phyloP scores from a whole-genome alignment of 1,140 invertebrate genomes.

The Lerema accius region DNA sequence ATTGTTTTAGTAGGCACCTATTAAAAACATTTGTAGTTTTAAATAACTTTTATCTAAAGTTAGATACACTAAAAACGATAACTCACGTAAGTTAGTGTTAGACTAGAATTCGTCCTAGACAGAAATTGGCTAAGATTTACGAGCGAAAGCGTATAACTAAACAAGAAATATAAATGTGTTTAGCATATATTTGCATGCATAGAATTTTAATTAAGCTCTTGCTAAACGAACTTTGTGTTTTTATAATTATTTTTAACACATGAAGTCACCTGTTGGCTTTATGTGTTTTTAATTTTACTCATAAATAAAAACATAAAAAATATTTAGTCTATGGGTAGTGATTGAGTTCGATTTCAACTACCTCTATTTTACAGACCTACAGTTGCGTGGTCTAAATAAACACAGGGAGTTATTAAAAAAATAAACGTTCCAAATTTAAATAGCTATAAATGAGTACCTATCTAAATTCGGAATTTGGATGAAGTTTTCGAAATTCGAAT shows the following conservation, averaged over 20 bases:
- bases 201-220: conserved; percentile 14
- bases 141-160: conserved; percentile 32
- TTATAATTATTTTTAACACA: background rate
- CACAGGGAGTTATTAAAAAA: too few species aligned
- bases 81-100: too few species aligned
- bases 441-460: background rate
- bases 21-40: too few species aligned
- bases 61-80: too few species aligned
- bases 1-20: too few species aligned
- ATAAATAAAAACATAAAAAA: too few species aligned
- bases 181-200: conserved; percentile 20
- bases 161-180: conserved; percentile 27
- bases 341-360: too few species aligned
- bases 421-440: background rate
- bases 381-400: too few species aligned
- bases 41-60: too few species aligned
- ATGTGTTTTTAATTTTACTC: conserved; percentile 4
- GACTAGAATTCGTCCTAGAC: background rate
- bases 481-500: conserved; percentile 4
- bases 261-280: background rate
- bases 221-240: background rate
- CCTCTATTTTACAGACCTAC: too few species aligned
- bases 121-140: conserved; percentile 22
- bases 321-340: too few species aligned
- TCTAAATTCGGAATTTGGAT: background rate